Conservation (phyloP, 2,888 invertebrate genomes). For the Sinodicranocentrus sp. region DNA sequence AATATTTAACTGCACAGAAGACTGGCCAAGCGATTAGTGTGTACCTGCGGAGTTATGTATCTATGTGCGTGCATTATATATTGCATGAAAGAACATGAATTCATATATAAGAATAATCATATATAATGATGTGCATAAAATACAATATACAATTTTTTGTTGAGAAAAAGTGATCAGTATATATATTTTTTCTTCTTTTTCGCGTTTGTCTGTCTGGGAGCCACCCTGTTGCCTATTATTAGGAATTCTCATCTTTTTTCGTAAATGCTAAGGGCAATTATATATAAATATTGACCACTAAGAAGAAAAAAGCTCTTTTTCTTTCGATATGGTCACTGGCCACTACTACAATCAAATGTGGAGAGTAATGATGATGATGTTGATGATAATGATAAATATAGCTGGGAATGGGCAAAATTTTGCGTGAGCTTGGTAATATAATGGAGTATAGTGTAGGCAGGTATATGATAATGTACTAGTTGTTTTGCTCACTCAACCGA, state of each 20-base stretch:
- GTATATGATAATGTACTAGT: slow-evolving; percentile 36
- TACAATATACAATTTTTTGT: slow-evolving; percentile 1
- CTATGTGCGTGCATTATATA: slow-evolving; percentile 50
- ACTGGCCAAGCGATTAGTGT: slow-evolving; percentile 64
- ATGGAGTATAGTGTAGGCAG: neutral
- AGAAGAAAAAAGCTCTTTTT: slow-evolving; percentile 18
- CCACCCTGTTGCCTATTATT: slow-evolving; percentile 49
- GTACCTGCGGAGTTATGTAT: slow-evolving; percentile 27
- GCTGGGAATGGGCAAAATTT: slow-evolving; percentile 68
- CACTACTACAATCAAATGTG: slow-evolving; percentile 17
- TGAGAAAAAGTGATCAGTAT: slow-evolving; percentile 54
- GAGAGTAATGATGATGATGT: slow-evolving; percentile 49
- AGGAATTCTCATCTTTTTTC: slow-evolving; percentile 15
- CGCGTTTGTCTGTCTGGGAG: slow-evolving; percentile 39
- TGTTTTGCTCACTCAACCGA: slow-evolving; percentile 69
- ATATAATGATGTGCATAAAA: neutral
- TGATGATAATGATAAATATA: slow-evolving; percentile 60
- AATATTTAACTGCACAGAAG: slow-evolving; percentile 50
- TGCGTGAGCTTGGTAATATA: slow-evolving; percentile 57
- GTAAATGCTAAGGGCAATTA: slow-evolving; percentile 43
- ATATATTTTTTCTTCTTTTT: too few relatives aligned
- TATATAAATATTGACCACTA: slow-evolving; percentile 62
- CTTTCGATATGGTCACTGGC: slow-evolving; percentile 67
- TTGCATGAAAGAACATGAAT: neutral
- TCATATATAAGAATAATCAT: too few relatives aligned